phyloP scores from a whole-genome alignment of 1,140 invertebrate species.

The Penaeus japonicus region DNA sequence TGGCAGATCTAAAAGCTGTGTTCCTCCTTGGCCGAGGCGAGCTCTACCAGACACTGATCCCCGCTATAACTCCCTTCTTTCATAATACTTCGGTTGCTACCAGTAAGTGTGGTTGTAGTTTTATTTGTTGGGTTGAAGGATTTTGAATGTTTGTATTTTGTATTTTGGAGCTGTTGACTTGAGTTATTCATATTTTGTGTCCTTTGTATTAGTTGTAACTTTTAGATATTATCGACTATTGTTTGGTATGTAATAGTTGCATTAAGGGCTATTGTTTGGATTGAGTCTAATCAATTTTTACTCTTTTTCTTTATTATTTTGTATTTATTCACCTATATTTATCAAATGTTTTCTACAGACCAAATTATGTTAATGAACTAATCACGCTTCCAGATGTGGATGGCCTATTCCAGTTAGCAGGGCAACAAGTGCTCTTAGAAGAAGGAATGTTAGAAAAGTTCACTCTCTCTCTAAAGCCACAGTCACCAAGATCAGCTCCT shows the following conservation, averaged over 20 bases:
- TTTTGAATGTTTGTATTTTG: too few relatives aligned
- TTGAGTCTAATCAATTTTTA: too few relatives aligned
- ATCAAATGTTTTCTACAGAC: not conserved
- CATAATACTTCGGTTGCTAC: not conserved
- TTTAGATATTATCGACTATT: too few relatives aligned
- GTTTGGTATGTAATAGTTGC: too few relatives aligned
- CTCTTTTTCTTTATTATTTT: too few relatives aligned
- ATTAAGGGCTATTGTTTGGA: too few relatives aligned
- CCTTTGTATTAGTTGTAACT: too few relatives aligned
- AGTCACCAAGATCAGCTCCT: not conserved
- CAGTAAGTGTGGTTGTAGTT: not conserved
- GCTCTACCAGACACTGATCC: constrained; percentile 45
- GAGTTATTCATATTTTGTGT: too few relatives aligned
- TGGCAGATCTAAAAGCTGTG: constrained; percentile 44
- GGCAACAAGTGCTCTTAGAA: constrained; percentile 35
- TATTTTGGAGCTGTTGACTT: too few relatives aligned
- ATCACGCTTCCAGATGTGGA: constrained; percentile 9
- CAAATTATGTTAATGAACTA: not conserved
- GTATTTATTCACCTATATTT: not conserved
- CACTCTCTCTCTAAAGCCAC: constrained; percentile 21
- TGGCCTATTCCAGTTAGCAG: constrained; percentile 31
- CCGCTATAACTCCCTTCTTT: constrained; percentile 31
- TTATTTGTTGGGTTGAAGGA: not conserved
- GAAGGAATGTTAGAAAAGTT: constrained; percentile 40
- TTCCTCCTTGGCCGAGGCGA: constrained; percentile 49